Conservation (phyloP, 2,797 vertebrate genomes). For the Podarcis siculus region DNA sequence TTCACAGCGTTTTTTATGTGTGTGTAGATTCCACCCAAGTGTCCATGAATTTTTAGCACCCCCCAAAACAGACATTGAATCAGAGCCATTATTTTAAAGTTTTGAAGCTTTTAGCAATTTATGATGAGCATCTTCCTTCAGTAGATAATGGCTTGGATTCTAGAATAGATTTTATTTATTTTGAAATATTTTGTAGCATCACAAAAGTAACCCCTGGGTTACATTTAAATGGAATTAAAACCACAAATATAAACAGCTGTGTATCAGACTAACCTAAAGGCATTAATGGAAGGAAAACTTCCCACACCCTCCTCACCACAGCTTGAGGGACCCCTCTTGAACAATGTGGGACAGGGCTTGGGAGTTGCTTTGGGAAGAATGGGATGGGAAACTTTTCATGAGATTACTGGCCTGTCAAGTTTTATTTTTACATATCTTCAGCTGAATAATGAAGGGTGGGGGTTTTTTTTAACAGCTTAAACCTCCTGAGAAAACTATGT, state of each 20-base stretch:
- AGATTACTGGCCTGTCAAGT: no score
- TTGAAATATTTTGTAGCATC: no score
- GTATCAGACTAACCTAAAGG: neutral
- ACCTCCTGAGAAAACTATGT: neutral
- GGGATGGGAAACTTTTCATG: neutral
- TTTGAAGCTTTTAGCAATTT: neutral
- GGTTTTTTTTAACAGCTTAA: neutral
- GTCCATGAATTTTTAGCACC: neutral
- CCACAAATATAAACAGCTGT: no score
- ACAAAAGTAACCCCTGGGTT: no score
- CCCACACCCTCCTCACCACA: neutral
- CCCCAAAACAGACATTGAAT: neutral
- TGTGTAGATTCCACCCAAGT: neutral
- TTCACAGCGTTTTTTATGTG: no score
- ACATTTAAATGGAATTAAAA: no score
- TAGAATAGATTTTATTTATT: neutral
- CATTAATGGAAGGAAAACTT: neutral
- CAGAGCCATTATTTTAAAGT: neutral
- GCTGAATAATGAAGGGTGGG: neutral
- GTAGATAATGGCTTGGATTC: neutral
- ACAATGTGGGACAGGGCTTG: neutral
- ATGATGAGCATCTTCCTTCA: neutral
- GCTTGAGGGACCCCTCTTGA: neutral
- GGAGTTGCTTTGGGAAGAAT: neutral
- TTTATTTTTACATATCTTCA: neutral